Conservation (phyloP, 2,113 vertebrate species). For the Spea multiplicata region DNA sequence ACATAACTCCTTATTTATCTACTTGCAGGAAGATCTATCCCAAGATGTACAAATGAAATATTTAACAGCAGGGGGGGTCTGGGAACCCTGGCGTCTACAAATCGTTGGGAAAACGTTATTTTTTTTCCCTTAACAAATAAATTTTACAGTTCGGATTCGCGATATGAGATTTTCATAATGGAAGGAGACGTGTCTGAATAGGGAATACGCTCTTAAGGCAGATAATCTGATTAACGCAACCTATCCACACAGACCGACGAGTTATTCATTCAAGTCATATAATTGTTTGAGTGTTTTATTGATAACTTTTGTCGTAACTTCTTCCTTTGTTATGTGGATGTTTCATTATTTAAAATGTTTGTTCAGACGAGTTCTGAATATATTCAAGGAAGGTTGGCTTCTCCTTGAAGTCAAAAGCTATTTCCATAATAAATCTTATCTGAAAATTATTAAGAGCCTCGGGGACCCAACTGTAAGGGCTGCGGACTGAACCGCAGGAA, state of each 20-base stretch:
- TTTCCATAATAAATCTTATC: background rate
- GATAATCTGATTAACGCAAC: background rate
- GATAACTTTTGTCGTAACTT: no score
- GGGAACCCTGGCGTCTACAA: no score
- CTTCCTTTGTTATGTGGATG: no score
- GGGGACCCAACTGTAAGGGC: background rate
- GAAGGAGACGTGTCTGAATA: background rate
- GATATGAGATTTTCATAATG: background rate
- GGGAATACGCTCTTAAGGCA: background rate
- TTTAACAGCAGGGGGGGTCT: no score
- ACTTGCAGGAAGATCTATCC: no score
- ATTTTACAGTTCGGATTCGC: background rate
- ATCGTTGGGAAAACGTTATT: background rate
- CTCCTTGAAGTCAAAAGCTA: no score
- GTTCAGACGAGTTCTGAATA: background rate
- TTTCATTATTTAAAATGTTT: background rate
- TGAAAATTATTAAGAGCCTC: background rate
- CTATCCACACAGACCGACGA: no score
- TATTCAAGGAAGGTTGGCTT: background rate
- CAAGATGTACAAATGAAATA: no score
- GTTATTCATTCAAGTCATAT: no score
- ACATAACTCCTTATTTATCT: no score
- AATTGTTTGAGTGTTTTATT: no score
- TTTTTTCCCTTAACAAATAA: background rate
- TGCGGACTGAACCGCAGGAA: no score